phyloP scores from a whole-genome alignment of 2,888 invertebrate genomes.

The Carterocephalus palaemon region DNA sequence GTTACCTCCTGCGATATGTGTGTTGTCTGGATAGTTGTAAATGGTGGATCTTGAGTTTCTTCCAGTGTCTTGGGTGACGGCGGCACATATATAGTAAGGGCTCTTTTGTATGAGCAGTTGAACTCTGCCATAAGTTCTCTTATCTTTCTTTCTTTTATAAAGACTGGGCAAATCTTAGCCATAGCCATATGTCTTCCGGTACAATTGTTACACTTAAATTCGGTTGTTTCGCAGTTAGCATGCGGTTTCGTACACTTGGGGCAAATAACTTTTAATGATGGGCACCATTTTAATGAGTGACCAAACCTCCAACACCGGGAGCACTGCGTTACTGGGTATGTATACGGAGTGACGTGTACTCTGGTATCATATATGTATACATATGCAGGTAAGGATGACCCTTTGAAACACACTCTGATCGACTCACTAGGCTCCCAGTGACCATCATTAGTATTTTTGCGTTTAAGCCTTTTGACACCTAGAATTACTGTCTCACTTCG shows the following conservation, averaged over 20 bases:
- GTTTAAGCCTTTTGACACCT: neutral
- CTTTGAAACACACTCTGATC: neutral
- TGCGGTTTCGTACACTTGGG: conserved; percentile 27
- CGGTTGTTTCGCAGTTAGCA: conserved; percentile 25
- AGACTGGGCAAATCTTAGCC: conserved; percentile 26
- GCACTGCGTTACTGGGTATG: no score
- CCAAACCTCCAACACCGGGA: conserved; percentile 27
- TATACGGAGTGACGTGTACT: conserved; percentile 11
- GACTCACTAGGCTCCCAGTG: neutral
- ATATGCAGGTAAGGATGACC: neutral
- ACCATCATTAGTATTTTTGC: neutral
- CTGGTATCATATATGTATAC: neutral
- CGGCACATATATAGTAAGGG: conserved; percentile 15
- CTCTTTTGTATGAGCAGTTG: conserved; percentile 29
- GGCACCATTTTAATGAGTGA: conserved; percentile 21
- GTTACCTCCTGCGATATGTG: neutral
- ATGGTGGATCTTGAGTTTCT: neutral
- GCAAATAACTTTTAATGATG: conserved; percentile 20
- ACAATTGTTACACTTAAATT: conserved; percentile 30
- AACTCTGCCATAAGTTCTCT: conserved; percentile 30
- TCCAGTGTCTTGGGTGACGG: neutral
- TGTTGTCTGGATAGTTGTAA: neutral
- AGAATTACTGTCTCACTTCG: neutral
- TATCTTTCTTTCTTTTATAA: conserved; percentile 28
- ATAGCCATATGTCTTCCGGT: conserved; percentile 28